Conservation (phyloP, 2,113 vertebrate genomes). For the Sylvilagus bachmani region DNA sequence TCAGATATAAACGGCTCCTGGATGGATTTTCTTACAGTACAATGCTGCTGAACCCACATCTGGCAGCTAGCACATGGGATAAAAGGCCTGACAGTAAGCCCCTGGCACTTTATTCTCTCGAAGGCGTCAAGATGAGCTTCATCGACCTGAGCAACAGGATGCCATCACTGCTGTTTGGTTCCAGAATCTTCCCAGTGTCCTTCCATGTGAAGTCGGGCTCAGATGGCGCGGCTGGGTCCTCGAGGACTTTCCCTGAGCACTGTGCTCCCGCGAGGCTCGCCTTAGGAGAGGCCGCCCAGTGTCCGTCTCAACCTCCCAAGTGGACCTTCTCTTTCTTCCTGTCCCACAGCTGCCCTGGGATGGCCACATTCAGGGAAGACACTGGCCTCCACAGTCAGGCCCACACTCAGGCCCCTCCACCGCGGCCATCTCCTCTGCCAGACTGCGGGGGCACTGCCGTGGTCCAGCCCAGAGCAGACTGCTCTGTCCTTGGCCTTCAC, state of each 20-base stretch:
- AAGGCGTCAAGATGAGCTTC: conserved; percentile 82
- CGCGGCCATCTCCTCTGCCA: conserved; percentile 67
- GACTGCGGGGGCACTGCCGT: conserved; percentile 33
- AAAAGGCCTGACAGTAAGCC: conserved; percentile 84
- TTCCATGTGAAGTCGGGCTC: conserved; percentile 83
- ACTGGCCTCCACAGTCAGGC: conserved; percentile 66
- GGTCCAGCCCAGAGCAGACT: conserved; percentile 78
- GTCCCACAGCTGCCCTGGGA: conserved; percentile 79
- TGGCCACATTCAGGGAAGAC: conserved; percentile 82
- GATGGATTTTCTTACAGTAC: conserved; percentile 85
- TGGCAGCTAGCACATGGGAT: conserved; percentile 82
- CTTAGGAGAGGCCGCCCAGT: conserved; percentile 56
- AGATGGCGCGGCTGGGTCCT: conserved; percentile 69
- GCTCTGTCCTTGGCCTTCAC: conserved; percentile 88
- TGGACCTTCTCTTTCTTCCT: conserved; percentile 88
- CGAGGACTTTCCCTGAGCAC: conserved; percentile 76
- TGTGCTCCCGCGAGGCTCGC: conserved; percentile 62
- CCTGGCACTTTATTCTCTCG: conserved; percentile 84
- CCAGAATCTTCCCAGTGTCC: conserved; percentile 82
- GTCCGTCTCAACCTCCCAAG: conserved; percentile 71
- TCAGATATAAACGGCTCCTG: conserved; percentile 82
- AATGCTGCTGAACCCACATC: conserved; percentile 80
- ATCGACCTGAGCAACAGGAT: conserved; percentile 77
- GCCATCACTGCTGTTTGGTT: conserved; percentile 73
- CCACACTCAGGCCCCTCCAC: conserved; percentile 48